Base-by-base conservation (phyloP, 2,113 vertebrate genomes). In the Brienomyrus brachyistius region DNA sequence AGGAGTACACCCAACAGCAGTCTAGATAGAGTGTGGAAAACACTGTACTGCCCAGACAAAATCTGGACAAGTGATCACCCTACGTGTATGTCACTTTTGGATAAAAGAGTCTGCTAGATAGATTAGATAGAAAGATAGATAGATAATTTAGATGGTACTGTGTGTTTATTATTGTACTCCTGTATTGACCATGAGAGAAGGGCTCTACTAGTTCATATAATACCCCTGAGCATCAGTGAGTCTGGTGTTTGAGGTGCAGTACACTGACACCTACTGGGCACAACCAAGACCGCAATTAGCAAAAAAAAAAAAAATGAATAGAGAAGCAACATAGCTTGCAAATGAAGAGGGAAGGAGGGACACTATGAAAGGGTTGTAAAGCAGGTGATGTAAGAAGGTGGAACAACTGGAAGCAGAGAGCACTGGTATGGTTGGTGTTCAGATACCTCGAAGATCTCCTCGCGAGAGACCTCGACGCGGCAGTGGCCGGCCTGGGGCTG, bases 401-500 rank as follows among this genome's bases (percentile, higher is more conserved):
- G 31, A 11, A n/a, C 3, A 45, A 77, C 13, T 15, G 11, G 70
- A 77, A 77, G 70, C 70, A 77, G 31, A 54, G 85, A 19, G 85
- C n/a, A 15, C 1, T 3, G n/a, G 62, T 66, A 4, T 27, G 19
- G 13, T n/a, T 40, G 35, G 27, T 8, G 27, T 0, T 2, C 35
- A 88, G 90, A 89, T 95, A 99, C 98, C 98, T 99, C 98, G 94
- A 99, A 99, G 93, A 99, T 99, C 94, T 99, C 98, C 93, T 99
- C 98, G 3, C 98, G 97, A 91, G 98, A 99, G 92, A 99, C 98
- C 92, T 99, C 98, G 35, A 99, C 98, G 45, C 98, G 98, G 92
- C 98, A 99, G 90, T 99, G 98, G 74, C 98, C 98, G 0, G 98
- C 98, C 94, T 99, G 98, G 35, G 98, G 98, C 94, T 99, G 98